Evolutionary conservation across 2,797 vertebrate species (phyloP), one percentile per base, ranked within the genome.

Genomic region (Crocodylus rhombifer): DNA sequence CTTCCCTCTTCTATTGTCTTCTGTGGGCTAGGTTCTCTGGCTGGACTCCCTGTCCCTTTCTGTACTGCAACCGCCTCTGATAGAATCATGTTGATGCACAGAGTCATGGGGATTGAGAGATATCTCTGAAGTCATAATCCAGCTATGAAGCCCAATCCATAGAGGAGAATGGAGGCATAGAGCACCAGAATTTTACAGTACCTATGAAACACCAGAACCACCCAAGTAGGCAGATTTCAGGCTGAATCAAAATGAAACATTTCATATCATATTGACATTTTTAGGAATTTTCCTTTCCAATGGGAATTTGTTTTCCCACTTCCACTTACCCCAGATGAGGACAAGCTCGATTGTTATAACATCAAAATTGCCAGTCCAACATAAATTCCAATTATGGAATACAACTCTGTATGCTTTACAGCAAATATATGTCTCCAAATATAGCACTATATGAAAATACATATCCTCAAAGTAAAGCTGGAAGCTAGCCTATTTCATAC

Each of bases 1-100:
- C 74, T 94, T 87, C 36, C 93, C 77, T 88, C 42, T 36, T 85
- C 81, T 84, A 74, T 76, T 95, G 28, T 86, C 80, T 95, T 85
- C 13, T 86, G 57, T 28, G 56, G 56, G 21, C 28, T 91, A 69
- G 21, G 10, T 89, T 86, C 36, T 69, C 95, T 93, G 87, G 89
- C 91, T 94, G 91, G 90, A 55, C 51, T 77, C 0, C 63, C 28
- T 89, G 94, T 95, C 82, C 25, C 33, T 89, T 81, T 84, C 51
- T 0, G 0, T 2, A 28, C 2, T 0, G 0, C 36, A 69, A 30
- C 90, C 76, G 6, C 4, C 25, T 95, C 81, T 89, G 85, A 87
- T 23, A 93, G 93, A 91, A 64, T 6, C 6, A 30, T 76, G 94
- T 80, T 56, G 81, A 36, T 51, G 90, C 79, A 89, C 26, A 36